Evolutionary conservation across 1,140 invertebrate genomes (phyloP).

Genomic region (Pseudomyrmex flavicornis): DNA sequence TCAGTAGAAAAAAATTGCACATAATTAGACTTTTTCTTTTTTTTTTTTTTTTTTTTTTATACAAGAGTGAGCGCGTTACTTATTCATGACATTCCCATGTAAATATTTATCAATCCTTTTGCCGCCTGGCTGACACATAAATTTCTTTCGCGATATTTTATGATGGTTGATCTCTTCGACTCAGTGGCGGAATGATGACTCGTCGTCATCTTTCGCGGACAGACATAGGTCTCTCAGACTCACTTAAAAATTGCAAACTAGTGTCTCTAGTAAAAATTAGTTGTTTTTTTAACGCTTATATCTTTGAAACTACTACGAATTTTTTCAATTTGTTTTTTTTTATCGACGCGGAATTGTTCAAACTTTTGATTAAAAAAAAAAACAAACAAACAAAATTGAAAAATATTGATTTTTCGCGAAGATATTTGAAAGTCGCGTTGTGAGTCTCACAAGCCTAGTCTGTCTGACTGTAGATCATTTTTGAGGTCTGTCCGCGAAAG

Average conservation of each 20-base stretch:
- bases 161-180: constrained; percentile 34
- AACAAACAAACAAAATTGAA: not conserved
- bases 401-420: too few species aligned
- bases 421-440: too few species aligned
- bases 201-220: not conserved
- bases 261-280: too few species aligned
- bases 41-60: constrained; percentile 9
- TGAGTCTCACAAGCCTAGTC: too few species aligned
- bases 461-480: too few species aligned
- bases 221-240: too few species aligned
- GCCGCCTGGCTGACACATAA: constrained; percentile 13
- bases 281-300: too few species aligned
- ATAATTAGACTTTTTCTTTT: constrained; percentile 41
- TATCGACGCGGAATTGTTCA: not conserved
- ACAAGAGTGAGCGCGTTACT: not conserved
- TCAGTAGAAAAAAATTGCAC: constrained; percentile 23
- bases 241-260: too few species aligned
- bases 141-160: constrained; percentile 21
- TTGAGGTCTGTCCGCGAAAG: too few species aligned
- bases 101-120: constrained; percentile 44
- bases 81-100: constrained; percentile 40
- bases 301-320: too few species aligned
- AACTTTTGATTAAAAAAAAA: not conserved
- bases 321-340: too few species aligned
- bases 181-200: not conserved